Conservation (phyloP, 2,888 invertebrate species). For the Leptinotarsa rubiginosa region DNA sequence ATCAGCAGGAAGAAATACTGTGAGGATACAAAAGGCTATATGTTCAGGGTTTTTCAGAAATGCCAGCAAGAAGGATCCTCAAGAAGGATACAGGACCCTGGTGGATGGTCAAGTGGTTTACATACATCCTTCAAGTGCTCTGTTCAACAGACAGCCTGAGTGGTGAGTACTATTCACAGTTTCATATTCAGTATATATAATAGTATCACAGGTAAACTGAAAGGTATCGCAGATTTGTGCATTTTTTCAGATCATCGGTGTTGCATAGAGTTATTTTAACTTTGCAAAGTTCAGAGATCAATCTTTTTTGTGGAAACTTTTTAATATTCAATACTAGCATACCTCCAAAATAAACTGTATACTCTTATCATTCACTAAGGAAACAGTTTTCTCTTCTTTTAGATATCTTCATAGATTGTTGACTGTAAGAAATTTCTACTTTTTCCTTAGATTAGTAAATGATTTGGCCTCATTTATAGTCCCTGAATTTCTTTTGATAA, state of each 20-base stretch:
- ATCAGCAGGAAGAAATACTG: constrained; percentile 95
- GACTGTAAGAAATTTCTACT: too few species aligned
- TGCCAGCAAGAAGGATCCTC: constrained; percentile 99
- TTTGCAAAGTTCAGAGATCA: too few species aligned
- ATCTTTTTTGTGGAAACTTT: too few species aligned
- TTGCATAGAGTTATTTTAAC: too few species aligned
- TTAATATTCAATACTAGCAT: too few species aligned
- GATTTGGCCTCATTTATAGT: too few species aligned
- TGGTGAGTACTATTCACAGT: constrained; percentile 74
- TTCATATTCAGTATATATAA: background rate
- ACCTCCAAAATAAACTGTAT: too few species aligned
- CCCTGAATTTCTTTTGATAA: too few species aligned
- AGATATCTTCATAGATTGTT: too few species aligned
- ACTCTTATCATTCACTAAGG: too few species aligned
- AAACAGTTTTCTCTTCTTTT: too few species aligned
- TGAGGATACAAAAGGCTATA: constrained; percentile 96
- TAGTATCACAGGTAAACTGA: background rate
- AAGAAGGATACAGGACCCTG: constrained; percentile 96
- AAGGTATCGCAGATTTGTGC: background rate
- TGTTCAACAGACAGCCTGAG: constrained; percentile 98
- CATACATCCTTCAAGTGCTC: constrained; percentile 97
- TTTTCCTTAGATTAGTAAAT: too few species aligned
- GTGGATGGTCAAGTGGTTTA: constrained; percentile 99
- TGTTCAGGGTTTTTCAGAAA: constrained; percentile 99
- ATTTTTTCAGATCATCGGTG: background rate